These are phyloP conservation scores for Pectinophora gossypiella DNA, from an alignment of 1,140 invertebrate species.

Conservation along the genomic window DNA sequence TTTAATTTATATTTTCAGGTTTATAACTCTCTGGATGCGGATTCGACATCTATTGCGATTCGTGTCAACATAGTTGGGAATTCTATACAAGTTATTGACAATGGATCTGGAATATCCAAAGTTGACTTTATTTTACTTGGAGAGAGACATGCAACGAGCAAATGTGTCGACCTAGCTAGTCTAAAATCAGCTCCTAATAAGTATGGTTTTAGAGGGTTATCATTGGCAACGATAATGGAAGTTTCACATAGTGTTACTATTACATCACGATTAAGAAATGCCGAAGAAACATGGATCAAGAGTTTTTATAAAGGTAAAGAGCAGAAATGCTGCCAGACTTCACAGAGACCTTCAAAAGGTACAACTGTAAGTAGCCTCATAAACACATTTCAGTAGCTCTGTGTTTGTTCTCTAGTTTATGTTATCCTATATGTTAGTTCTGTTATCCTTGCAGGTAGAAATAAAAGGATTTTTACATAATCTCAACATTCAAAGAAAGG, in stretches of 20 bases:
- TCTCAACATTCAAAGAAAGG: conserved; percentile 77
- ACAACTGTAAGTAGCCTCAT: conserved; percentile 76
- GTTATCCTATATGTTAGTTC: neutral
- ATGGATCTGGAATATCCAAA: conserved; percentile 77
- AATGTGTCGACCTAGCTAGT: conserved; percentile 73
- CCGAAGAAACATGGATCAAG: conserved; percentile 68
- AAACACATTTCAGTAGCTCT: no score
- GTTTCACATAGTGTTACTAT: conserved; percentile 76
- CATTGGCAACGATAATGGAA: conserved; percentile 78
- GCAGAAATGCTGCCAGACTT: conserved; percentile 34
- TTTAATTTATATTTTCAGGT: conserved; percentile 58
- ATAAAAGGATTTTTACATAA: conserved; percentile 79
- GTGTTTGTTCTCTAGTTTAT: no score
- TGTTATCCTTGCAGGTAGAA: conserved; percentile 62
- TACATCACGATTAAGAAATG: conserved; percentile 60
- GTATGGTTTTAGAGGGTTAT: conserved; percentile 81
- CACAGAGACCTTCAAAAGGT: conserved; percentile 74
- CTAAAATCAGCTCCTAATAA: conserved; percentile 70
- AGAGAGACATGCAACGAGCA: conserved; percentile 79
- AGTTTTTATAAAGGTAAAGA: conserved; percentile 43
- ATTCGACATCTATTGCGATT: conserved; percentile 78
- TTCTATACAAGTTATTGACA: conserved; percentile 81
- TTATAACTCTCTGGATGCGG: conserved; percentile 81
- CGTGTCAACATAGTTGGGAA: conserved; percentile 76
- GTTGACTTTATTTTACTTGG: conserved; percentile 75